These are phyloP conservation scores for Polyodon spathula DNA, from an alignment of 2,113 vertebrate species.

Conservation along the genomic window DNA sequence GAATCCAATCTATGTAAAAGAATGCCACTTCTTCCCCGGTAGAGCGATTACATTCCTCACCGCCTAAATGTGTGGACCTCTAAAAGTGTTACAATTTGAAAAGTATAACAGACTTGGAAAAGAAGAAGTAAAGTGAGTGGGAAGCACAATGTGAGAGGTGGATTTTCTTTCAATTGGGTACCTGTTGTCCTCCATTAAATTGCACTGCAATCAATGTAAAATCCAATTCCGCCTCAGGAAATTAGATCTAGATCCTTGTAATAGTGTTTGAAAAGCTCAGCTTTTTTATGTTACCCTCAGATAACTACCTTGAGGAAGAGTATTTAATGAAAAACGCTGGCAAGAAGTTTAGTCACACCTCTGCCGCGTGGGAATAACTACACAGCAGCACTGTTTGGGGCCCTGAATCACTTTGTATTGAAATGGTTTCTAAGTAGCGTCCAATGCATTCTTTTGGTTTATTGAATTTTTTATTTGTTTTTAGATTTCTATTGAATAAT, in stretches of 20 bases:
- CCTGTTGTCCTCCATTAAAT: constrained; percentile 42
- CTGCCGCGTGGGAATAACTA: constrained; percentile 16
- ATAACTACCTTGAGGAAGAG: constrained; percentile 39
- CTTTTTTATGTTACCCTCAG: neutral
- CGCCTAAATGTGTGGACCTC: neutral
- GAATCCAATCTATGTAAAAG: no score
- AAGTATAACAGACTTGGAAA: constrained; percentile 13
- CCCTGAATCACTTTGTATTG: no score
- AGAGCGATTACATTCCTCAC: neutral
- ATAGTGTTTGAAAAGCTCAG: constrained; percentile 43
- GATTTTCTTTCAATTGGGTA: constrained; percentile 43
- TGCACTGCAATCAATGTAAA: constrained; percentile 53
- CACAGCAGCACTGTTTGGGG: neutral
- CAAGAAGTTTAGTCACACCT: neutral
- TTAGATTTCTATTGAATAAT: no score
- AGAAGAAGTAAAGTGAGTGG: constrained; percentile 40
- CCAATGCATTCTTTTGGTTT: no score
- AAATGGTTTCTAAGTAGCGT: no score
- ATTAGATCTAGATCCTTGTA: constrained; percentile 62
- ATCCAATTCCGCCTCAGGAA: constrained; percentile 50
- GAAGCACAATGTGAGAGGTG: constrained; percentile 24
- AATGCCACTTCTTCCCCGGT: neutral
- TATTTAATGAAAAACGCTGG: neutral
- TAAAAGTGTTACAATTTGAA: neutral
- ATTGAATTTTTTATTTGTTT: no score